Evolutionary conservation across 2,113 vertebrate species (phyloP).

Genomic region (Laticauda colubrina): DNA sequence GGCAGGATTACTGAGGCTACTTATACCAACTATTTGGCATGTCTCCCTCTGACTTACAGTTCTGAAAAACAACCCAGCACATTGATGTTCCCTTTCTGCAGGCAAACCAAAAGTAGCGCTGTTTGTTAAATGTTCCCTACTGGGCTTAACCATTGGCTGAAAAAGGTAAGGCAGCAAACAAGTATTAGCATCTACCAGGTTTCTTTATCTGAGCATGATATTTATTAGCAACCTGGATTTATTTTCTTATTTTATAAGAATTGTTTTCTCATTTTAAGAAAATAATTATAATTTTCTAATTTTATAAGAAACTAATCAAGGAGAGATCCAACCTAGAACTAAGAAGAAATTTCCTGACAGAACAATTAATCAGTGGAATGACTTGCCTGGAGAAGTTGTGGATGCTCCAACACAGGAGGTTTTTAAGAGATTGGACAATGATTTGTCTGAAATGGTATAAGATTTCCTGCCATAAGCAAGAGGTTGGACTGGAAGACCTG

Average conservation of each 20-base stretch:
- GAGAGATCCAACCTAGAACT: neutral
- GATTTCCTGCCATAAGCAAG: no score
- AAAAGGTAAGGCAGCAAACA: neutral
- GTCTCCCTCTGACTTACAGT: neutral
- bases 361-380: neutral
- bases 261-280: neutral
- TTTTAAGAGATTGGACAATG: no score
- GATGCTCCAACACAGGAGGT: no score
- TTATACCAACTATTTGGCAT: conserved; percentile 36
- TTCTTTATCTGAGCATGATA: neutral
- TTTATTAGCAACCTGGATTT: neutral
- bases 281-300: neutral
- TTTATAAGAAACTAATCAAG: neutral
- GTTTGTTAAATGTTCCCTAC: neutral
- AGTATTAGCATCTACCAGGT: neutral
- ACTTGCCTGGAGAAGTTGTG: no score
- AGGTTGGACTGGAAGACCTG: no score
- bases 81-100: neutral
- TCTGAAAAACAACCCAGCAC: neutral
- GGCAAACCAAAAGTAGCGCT: neutral
- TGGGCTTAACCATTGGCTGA: neutral
- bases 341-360: neutral
- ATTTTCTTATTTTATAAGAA: neutral
- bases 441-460: no score
- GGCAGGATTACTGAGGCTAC: neutral